A percentile compares a stretch with the other conserved stretches of the same genome.
Evolutionary conservation across 2,113 vertebrate species (phyloP).

Genomic region (Tamias sibiricus): DNA sequence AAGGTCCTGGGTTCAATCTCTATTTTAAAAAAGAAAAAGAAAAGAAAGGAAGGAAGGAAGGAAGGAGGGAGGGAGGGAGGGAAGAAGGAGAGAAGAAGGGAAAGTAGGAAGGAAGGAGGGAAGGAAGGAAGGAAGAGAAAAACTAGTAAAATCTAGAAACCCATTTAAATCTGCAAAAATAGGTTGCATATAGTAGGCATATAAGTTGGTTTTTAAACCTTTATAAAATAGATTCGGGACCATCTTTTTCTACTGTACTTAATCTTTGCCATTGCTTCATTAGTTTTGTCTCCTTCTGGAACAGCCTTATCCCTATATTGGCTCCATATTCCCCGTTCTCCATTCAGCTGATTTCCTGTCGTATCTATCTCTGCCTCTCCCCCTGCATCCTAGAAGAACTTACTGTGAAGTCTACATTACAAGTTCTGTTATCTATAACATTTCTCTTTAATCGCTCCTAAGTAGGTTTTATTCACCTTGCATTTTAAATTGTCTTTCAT

Average conservation of each 20-base stretch:
- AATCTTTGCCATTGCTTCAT: background rate
- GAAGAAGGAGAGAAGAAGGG: too few relatives aligned
- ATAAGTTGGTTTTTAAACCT: background rate
- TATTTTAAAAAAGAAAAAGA: background rate
- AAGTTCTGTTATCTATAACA: background rate
- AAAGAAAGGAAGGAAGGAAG: rapidly evolving
- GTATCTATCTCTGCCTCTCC: constrained; percentile 16
- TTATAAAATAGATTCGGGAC: background rate
- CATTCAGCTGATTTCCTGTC: background rate
- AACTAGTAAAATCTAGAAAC: background rate
- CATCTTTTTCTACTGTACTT: background rate
- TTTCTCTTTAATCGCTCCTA: background rate
- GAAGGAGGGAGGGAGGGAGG: too few relatives aligned
- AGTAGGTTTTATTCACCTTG: background rate
- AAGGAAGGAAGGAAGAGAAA: too few relatives aligned
- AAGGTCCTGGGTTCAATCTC: background rate
- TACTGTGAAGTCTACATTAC: background rate
- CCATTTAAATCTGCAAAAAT: background rate
- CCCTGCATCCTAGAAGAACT: background rate
- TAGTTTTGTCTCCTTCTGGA: background rate
- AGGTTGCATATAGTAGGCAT: background rate
- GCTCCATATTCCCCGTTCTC: background rate
- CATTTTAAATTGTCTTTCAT: background rate
- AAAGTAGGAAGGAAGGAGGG: too few relatives aligned
- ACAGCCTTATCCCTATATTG: background rate